Base-by-base conservation (phyloP, 2,113 vertebrate species). In the Girardinichthys multiradiatus region DNA sequence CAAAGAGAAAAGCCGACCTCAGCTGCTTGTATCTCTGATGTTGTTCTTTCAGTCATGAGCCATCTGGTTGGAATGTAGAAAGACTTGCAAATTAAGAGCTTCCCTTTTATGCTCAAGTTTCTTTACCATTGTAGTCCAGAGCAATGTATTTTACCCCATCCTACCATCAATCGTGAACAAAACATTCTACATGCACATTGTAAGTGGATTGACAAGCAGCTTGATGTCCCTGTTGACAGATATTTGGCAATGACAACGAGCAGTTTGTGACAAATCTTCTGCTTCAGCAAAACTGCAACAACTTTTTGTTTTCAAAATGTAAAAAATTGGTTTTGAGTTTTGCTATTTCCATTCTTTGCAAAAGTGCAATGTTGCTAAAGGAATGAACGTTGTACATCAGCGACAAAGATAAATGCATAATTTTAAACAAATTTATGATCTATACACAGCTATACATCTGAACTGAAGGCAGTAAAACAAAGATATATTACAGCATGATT, bases 261-360 rank as follows among this genome's bases (percentile, higher is more conserved):
- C 21, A 54, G 48, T n/a, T 21, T 54, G 21, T 54, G 9, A 54
- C 48, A n/a, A n/a, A n/a, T 11, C 9, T n/a, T 72, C 33, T 33
- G 0, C 58, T 68, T 70, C 70, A 64, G 79, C 30, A 76, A 60
- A 84, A 64, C 45, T 31, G 37, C 8, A 54, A 54, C 29, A 35
- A 59, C 62, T 61, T 6, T 66, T 35, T 2, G 10, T 54, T 37
- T 29, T 51, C 42, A 17, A 62, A 31, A 7, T 31, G 8, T 14
- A 27, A 61, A 57, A n/a, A 37, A 9, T 2, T 37, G 31, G 2
- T 13, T 54, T 2, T 45, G 24, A 24, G 19, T 54, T 54, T 54
- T 54, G 48, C 24, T 24, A 8, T 19, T 74, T 31, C 31, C 3
- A 2, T 12, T 35, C 48, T 39, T 57, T 30, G 10, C 33, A 29